Evolutionary conservation across 2,113 vertebrate genomes (phyloP), one percentile per base, ranked within the genome.

Genomic region (Thamnophis sirtalis): DNA sequence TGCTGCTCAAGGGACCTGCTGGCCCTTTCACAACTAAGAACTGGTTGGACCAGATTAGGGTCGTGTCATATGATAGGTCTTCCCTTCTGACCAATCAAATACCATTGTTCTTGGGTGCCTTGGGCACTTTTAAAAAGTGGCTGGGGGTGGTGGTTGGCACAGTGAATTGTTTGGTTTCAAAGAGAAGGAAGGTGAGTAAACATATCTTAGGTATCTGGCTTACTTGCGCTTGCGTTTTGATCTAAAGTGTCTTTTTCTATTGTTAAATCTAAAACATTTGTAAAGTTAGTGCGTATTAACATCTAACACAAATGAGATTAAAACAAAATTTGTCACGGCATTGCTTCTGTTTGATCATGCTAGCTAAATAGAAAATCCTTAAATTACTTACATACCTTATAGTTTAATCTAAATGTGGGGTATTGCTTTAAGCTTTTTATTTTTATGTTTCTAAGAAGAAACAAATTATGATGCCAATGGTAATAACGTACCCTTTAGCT

Each of bases 11-110:
- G 94, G 94, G 96, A 97, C 96, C 94, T 93, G 95, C 89, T 1
- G 2, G 94, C 96, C 93, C 48, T 24, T 53, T 63, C 51, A 85
- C 88, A 90, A 84, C 87, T 0, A 93, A 93, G 80, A 97, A 96
- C 97, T 96, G 96, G 96, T 96, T 96, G 96, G 93, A 91, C 93
- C 95, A 96, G 96, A 96, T 95, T 84, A 88, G 91, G 94, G 89
- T 91, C 90, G 48, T 90, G 96, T 94, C 97, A 94, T 94, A 96
- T 93, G 95, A 97, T 95, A 92, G 60, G 63, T 90, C 93, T 93
- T 15, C 94, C 95, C 94, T 93, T 15, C 94, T 96, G 95, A 96
- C 97, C 98, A 97, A 96, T 97, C 96, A 96, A 94, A 91, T 89
- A 85, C 90, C 91, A 84, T 89, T 17, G 33, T 94, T 55, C 85